phyloP scores from a whole-genome alignment of 2,888 invertebrate genomes.

The Lydus trimaculatus region DNA sequence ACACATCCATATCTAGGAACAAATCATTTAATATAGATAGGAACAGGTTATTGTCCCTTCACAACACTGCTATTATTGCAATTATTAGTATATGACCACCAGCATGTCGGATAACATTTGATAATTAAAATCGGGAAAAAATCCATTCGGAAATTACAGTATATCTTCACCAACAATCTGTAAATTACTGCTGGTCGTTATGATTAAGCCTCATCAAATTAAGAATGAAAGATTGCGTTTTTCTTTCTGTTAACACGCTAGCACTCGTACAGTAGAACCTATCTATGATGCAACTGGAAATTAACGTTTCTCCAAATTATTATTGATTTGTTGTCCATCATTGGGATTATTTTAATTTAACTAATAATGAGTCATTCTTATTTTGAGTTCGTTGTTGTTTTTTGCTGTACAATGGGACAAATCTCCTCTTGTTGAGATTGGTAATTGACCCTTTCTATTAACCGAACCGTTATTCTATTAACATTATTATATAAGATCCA shows the following conservation, averaged over 20 bases:
- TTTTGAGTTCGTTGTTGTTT: slow-evolving; percentile 28
- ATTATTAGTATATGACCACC: background rate
- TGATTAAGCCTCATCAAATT: slow-evolving; percentile 52
- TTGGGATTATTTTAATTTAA: slow-evolving; percentile 26
- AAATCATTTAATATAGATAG: background rate
- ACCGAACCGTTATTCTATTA: slow-evolving; percentile 46
- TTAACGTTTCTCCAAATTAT: background rate
- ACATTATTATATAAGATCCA: slow-evolving; percentile 39
- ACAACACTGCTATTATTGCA: background rate
- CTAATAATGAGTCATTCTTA: slow-evolving; percentile 42
- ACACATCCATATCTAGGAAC: background rate
- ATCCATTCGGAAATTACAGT: slow-evolving; percentile 50
- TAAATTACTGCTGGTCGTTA: slow-evolving; percentile 51
- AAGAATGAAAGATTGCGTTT: slow-evolving; percentile 31
- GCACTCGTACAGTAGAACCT: background rate
- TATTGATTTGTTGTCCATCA: slow-evolving; percentile 32
- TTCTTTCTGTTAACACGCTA: background rate
- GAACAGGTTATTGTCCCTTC: background rate
- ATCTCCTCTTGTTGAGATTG: slow-evolving; percentile 50
- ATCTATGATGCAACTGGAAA: background rate
- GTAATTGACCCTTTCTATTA: slow-evolving; percentile 46
- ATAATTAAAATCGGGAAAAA: slow-evolving; percentile 52
- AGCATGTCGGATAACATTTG: slow-evolving; percentile 36
- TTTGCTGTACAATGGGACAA: slow-evolving; percentile 43
- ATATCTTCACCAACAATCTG: slow-evolving; percentile 50